Percentiles rank a stretch among this genome's conserved stretches.
phyloP scores from a whole-genome alignment of 2,113 vertebrate genomes.

The Phrynocephalus versicolor region DNA sequence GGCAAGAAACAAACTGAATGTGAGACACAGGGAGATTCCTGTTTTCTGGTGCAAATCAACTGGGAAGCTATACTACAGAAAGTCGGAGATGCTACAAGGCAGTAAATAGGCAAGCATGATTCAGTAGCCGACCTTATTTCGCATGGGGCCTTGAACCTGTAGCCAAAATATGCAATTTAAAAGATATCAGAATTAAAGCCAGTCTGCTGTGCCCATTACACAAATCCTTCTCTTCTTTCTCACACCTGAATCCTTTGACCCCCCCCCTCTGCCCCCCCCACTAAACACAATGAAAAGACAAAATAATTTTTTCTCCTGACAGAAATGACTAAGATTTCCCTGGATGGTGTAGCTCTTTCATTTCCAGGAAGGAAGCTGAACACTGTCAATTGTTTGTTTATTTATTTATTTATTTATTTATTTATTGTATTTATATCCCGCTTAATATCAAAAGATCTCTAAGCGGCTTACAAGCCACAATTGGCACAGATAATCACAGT shows the following conservation, averaged over 20 bases:
- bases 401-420: no score
- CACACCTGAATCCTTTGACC: slow-evolving; percentile 54
- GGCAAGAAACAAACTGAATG: neutral
- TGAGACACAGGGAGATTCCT: neutral
- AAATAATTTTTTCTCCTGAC: slow-evolving; percentile 53
- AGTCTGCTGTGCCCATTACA: slow-evolving; percentile 55
- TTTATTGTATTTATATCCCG: no score
- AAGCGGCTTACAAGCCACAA: no score
- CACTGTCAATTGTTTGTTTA: slow-evolving; percentile 26
- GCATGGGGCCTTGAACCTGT: neutral
- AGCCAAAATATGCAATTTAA: slow-evolving; percentile 37
- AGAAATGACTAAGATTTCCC: slow-evolving; percentile 55
- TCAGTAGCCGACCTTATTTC: neutral
- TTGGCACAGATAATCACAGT: no score
- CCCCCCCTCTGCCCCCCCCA: neutral
- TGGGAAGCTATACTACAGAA: neutral
- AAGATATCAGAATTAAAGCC: slow-evolving; percentile 39
- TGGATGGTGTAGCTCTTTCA: slow-evolving; percentile 41
- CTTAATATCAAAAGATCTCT: no score
- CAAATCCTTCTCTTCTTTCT: slow-evolving; percentile 56
- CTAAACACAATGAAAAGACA: slow-evolving; percentile 52
- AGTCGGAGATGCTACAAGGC: neutral
- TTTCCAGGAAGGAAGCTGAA: slow-evolving; percentile 57
- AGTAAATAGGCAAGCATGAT: neutral
- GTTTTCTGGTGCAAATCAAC: neutral